Percentiles rank a stretch among this genome's conserved stretches.
Evolutionary conservation across 2,888 invertebrate genomes (phyloP).

Genomic region (Diloba caeruleocephala): DNA sequence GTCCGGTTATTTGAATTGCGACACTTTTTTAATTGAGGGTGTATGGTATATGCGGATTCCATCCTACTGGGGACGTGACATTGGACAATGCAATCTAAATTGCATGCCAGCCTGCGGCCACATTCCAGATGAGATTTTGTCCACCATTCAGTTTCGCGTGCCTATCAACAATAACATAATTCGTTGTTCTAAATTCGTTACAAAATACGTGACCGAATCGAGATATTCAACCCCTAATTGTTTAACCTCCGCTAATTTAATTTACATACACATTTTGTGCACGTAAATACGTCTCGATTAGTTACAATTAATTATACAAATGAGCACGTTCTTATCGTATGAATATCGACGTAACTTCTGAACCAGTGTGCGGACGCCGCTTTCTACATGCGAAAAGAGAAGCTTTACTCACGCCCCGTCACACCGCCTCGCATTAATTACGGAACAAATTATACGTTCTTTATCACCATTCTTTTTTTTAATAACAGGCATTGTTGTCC

Average conservation of each 20-base stretch:
- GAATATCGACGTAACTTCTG: constrained; percentile 74
- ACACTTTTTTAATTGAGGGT: constrained; percentile 7
- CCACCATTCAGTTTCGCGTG: constrained; percentile 56
- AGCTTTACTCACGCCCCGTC: constrained; percentile 84
- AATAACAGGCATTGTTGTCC: constrained; percentile 86
- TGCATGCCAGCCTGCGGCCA: constrained; percentile 68
- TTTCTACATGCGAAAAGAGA: constrained; percentile 81
- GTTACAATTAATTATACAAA: constrained; percentile 81
- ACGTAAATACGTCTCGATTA: constrained; percentile 76
- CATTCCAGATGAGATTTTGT: constrained; percentile 71
- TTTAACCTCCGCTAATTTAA: constrained; percentile 55
- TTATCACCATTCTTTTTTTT: constrained; percentile 84
- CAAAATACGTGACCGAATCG: constrained; percentile 29
- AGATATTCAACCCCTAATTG: constrained; percentile 42
- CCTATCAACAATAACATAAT: constrained; percentile 40
- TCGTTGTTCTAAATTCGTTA: constrained; percentile 39
- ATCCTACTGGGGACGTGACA: constrained; percentile 52
- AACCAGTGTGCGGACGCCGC: constrained; percentile 74
- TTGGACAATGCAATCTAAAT: constrained; percentile 77
- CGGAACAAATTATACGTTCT: constrained; percentile 83
- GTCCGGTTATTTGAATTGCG: constrained; percentile 1
- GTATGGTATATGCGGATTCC: constrained; percentile 16
- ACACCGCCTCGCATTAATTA: constrained; percentile 83
- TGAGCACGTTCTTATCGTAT: constrained; percentile 73
- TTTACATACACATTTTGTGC: constrained; percentile 64